Base-by-base conservation (phyloP, 2,888 invertebrate genomes). In the Ophraella communa region DNA sequence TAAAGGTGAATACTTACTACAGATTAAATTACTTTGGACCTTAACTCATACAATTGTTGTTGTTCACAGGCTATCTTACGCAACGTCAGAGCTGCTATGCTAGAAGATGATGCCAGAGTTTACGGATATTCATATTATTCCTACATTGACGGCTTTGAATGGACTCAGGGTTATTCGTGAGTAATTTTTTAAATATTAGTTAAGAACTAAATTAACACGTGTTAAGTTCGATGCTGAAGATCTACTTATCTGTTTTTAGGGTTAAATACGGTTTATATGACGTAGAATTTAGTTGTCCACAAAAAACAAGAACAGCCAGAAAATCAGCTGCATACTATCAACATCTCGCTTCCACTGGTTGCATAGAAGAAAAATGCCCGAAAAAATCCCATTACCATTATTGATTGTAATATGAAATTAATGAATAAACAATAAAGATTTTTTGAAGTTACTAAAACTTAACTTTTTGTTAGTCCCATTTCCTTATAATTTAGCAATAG, bases 221-320 rank as follows among this genome's bases (percentile, higher is more conserved):
- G 0, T 2, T 20, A 20, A 20, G 20, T 10, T 45, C 20, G 21
- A 11, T 20, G 0, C 1, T 45, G 20, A 20, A n/a, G n/a, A n/a
- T n/a, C n/a, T n/a, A n/a, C 0, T 1, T 4, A 3, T 45, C 33
- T 23, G 23, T 8, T 51, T 53, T 20, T 17, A 53, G 53, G 20
- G 7, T 53, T 11, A 53, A 33, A 49, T 51, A 24, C 1, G 59
- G 59, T 11, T 51, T 59, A 21, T 59, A 49, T 8, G 59, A 59
- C 17, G 59, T 59, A 2, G 59, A 59, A 11, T 59, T 59, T 18
- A 39, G 51, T 10, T 39, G 59, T 24, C 14, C 21, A 10, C n/a
- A 8, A 17, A 49, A n/a, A 23, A 47, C 35, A 23, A 59, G 59
- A 24, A 59, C 35, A n/a, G 20, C 59, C 3, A 59, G 59, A 11